Evolutionary conservation across 2,888 invertebrate genomes (phyloP).

Genomic region (Anoncus sp.): DNA sequence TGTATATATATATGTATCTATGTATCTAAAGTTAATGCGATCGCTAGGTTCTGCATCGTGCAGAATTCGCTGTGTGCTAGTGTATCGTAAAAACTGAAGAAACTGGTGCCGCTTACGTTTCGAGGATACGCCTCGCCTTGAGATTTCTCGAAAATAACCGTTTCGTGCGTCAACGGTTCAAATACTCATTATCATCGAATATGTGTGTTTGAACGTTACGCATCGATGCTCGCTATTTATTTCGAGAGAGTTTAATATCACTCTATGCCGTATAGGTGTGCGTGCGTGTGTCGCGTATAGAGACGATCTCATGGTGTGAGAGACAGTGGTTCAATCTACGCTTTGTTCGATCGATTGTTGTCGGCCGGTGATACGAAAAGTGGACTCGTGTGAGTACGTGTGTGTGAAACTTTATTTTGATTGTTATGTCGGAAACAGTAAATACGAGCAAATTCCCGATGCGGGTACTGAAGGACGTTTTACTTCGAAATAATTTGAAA

Average conservation of each 20-base stretch:
- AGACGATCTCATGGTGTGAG: not conserved
- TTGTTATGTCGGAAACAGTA: too few relatives aligned
- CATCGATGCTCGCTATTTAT: not conserved
- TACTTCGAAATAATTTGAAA: slow-evolving; percentile 18
- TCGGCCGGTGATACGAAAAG: not conserved
- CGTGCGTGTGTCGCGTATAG: not conserved
- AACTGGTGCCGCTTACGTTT: not conserved
- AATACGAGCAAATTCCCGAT: not conserved
- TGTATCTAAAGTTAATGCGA: not conserved
- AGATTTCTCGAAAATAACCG: not conserved
- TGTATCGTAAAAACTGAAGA: not conserved
- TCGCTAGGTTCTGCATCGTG: slow-evolving; percentile 1
- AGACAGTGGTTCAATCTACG: slow-evolving; percentile 11
- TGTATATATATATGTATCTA: too few relatives aligned
- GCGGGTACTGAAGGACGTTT: slow-evolving; percentile 11
- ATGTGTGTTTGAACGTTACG: slow-evolving; percentile 3
- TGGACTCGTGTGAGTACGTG: not conserved
- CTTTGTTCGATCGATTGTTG: not conserved
- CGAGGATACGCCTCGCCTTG: slow-evolving; percentile 5
- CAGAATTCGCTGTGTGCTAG: slow-evolving; percentile 1
- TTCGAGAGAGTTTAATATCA: not conserved
- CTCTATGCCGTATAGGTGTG: slow-evolving; percentile 4
- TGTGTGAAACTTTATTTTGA: too few relatives aligned
- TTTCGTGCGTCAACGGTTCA: not conserved
- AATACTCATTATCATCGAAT: slow-evolving; percentile 3